These are phyloP conservation scores for Botrylloides violaceus DNA, from an alignment of 23 tunicate genomes.

Conservation along the genomic window DNA sequence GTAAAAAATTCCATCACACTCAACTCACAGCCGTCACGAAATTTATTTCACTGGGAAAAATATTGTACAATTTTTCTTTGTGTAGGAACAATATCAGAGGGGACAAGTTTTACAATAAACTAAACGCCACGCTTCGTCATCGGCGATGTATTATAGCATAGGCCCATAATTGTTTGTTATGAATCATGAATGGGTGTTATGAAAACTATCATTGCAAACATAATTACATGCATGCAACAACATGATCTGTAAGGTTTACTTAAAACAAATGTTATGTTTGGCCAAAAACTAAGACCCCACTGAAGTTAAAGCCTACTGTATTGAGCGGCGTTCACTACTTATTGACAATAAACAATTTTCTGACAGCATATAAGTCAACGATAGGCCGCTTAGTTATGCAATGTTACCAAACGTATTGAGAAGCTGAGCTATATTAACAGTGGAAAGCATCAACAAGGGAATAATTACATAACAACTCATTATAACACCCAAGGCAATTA, in stretches of 20 bases:
- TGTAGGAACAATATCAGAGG: too few relatives aligned
- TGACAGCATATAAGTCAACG: slow-evolving; percentile 13
- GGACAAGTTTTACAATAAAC: too few relatives aligned
- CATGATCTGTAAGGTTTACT: slow-evolving; percentile 8
- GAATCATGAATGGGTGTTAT: slow-evolving; percentile 14
- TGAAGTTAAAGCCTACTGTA: background rate
- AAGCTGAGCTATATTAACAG: background rate
- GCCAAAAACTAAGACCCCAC: slow-evolving; percentile 27
- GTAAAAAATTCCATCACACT: background rate
- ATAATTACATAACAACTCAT: background rate
- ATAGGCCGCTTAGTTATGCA: slow-evolving; percentile 3
- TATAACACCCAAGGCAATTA: slow-evolving; percentile 1
- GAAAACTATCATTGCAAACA: slow-evolving; percentile 26
- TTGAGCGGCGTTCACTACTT: slow-evolving; percentile 9
- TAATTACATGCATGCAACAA: slow-evolving; percentile 29
- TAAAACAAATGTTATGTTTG: slow-evolving; percentile 16
- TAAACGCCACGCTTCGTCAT: slow-evolving; percentile 1
- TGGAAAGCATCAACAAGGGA: background rate
- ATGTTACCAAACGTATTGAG: background rate
- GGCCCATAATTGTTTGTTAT: slow-evolving; percentile 23
- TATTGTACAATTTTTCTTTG: background rate
- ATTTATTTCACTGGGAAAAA: slow-evolving; percentile 7
- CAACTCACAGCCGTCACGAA: background rate
- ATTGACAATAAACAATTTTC: slow-evolving; percentile 31
- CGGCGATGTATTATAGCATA: background rate